Conservation (phyloP, 2,113 vertebrate genomes). For the Chloropsis cyanopogon region DNA sequence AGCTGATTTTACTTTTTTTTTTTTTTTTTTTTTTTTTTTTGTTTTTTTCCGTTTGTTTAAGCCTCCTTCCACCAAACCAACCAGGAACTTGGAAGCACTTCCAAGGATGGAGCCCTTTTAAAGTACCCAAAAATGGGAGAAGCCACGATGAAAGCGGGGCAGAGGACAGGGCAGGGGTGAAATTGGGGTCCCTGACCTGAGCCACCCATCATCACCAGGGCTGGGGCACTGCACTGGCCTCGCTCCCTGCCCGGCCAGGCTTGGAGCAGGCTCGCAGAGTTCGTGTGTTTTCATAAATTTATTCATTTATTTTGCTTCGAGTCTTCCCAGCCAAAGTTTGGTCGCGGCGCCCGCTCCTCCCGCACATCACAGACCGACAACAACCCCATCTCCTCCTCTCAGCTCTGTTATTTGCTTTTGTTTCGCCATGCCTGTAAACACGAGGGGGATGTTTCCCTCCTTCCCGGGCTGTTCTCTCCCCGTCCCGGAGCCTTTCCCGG, state of each 20-base stretch:
- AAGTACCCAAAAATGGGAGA: rapidly evolving
- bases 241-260: neutral
- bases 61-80: neutral
- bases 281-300: neutral
- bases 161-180: neutral
- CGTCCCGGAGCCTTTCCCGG: neutral
- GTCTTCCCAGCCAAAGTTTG: neutral
- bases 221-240: neutral
- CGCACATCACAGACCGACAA: neutral
- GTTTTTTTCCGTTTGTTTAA: neutral
- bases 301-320: neutral
- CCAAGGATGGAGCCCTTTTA: neutral
- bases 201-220: neutral
- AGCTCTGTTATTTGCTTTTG: conserved; percentile 2
- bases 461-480: neutral
- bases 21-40: too few species aligned
- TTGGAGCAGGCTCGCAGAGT: neutral
- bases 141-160: neutral
- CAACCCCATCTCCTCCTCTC: neutral
- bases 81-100: neutral
- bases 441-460: neutral
- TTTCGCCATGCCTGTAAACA: neutral
- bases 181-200: neutral
- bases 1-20: neutral
- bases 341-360: neutral